phyloP scores from a whole-genome alignment of 2,113 vertebrate species.

The Onychorhynchus coronatus region DNA sequence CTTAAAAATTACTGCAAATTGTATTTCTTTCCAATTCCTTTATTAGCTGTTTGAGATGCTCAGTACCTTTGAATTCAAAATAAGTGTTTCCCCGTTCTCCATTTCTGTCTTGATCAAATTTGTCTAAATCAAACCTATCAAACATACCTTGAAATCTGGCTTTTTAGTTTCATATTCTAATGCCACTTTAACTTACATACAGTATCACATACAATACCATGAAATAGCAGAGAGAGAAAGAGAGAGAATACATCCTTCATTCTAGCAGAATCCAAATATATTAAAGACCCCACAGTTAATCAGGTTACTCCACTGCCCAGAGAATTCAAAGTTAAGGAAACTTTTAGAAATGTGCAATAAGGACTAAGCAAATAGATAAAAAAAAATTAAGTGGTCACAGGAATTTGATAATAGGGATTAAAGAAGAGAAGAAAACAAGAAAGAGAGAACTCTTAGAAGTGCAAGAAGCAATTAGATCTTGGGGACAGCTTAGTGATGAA shows the following conservation, averaged over 20 bases:
- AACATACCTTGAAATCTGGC: background rate
- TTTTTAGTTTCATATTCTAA: background rate
- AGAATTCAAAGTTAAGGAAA: background rate
- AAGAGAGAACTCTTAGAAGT: background rate
- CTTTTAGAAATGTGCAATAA: background rate
- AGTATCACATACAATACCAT: background rate
- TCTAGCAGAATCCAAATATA: background rate
- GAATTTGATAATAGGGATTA: background rate
- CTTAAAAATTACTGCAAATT: constrained; percentile 58
- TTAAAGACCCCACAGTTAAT: background rate
- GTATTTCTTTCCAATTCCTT: constrained; percentile 49
- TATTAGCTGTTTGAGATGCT: constrained; percentile 58
- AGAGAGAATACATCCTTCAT: background rate
- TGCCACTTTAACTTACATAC: background rate
- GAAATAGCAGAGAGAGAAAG: background rate
- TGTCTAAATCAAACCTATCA: background rate
- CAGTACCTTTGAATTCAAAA: constrained; percentile 54
- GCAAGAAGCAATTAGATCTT: background rate
- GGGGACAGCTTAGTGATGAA: background rate
- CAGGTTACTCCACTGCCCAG: background rate
- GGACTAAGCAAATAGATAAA: background rate
- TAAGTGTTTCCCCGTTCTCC: background rate
- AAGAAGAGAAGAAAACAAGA: background rate
- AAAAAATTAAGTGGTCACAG: background rate
- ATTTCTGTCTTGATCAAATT: constrained; percentile 18